phyloP scores from a whole-genome alignment of 1,140 invertebrate species.

The Plectrocnemia conspersa region DNA sequence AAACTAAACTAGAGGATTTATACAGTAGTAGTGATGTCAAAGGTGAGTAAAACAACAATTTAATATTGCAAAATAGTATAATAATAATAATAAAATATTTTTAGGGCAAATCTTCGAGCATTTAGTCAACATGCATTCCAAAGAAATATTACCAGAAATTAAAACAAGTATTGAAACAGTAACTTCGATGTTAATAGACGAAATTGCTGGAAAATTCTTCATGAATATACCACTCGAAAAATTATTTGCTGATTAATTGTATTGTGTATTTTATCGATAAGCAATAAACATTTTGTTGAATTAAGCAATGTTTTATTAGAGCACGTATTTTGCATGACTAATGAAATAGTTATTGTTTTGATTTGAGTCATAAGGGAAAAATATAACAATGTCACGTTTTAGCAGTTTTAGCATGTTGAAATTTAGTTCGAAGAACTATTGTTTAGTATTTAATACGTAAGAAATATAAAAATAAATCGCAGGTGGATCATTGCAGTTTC shows the following conservation, averaged over 20 bases:
- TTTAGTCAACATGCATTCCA: constrained; percentile 49
- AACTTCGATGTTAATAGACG: constrained; percentile 49
- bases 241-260: constrained; percentile 49
- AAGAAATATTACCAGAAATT: constrained; percentile 48
- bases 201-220: constrained; percentile 52
- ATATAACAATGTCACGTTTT: too few species aligned
- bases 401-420: too few species aligned
- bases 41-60: constrained; percentile 22
- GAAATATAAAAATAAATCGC: too few species aligned
- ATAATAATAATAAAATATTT: constrained; percentile 23
- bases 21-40: constrained; percentile 28
- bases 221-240: constrained; percentile 48
- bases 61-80: background rate
- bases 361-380: too few species aligned
- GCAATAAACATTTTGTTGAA: background rate
- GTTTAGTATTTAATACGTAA: too few species aligned
- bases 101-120: constrained; percentile 50
- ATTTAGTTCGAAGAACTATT: too few species aligned
- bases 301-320: background rate
- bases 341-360: too few species aligned
- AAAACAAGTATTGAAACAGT: constrained; percentile 52
- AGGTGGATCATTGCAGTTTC: too few species aligned
- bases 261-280: background rate
- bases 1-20: constrained; percentile 30
- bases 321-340: background rate